Evolutionary conservation across 2,888 invertebrate species (phyloP).

Genomic region (Cactoblastis cactorum): DNA sequence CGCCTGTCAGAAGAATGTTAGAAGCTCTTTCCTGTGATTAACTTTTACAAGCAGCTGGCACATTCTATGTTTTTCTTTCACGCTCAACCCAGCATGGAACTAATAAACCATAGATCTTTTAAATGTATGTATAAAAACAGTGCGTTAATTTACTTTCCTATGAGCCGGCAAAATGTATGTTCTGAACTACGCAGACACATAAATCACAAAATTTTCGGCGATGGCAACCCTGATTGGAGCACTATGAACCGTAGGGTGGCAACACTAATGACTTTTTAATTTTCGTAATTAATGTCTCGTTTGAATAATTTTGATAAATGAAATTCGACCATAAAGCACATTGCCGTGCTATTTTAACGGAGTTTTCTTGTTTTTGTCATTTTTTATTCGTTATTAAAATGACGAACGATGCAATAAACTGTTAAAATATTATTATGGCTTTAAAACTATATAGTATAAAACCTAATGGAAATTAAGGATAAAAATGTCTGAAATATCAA

Average conservation of each 20-base stretch:
- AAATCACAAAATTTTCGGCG: constrained; percentile 60
- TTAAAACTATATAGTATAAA: no score
- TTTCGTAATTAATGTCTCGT: constrained; percentile 16
- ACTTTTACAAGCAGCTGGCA: no score
- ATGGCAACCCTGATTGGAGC: constrained; percentile 56
- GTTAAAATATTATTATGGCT: no score
- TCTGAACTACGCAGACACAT: constrained; percentile 58
- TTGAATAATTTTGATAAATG: constrained; percentile 11
- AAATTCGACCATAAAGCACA: background rate
- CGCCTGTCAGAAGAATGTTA: no score
- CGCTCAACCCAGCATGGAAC: no score
- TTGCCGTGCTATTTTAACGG: background rate
- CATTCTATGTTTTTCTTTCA: no score
- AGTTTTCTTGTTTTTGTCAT: background rate
- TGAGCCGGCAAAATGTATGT: constrained; percentile 12
- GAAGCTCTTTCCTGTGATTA: no score
- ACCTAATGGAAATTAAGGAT: no score
- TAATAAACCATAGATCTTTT: background rate
- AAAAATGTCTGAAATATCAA: no score
- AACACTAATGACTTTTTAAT: constrained; percentile 16
- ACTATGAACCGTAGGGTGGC: constrained; percentile 34
- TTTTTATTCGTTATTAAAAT: background rate
- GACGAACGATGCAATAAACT: background rate
- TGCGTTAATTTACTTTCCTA: constrained; percentile 8
- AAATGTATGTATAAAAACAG: background rate